Evolutionary conservation across 2,888 invertebrate genomes (phyloP).

Genomic region (Torymus aiolomorphi): DNA sequence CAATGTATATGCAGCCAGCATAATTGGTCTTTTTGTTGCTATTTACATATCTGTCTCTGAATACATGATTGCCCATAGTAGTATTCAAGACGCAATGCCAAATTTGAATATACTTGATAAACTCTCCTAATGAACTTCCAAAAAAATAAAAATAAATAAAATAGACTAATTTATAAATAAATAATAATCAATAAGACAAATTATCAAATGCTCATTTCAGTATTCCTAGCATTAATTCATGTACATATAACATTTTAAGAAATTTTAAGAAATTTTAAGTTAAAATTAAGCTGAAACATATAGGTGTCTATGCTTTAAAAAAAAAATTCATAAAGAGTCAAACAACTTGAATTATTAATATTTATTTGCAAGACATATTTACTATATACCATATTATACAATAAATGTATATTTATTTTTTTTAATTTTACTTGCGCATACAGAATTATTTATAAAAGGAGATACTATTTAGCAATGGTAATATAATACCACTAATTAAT

Average conservation of each 20-base stretch:
- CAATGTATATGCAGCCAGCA: constrained; percentile 85
- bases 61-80: constrained; percentile 79
- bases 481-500: constrained; percentile 20
- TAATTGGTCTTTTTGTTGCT: constrained; percentile 88
- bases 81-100: constrained; percentile 67
- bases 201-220: constrained; percentile 25
- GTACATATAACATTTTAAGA: too few relatives aligned
- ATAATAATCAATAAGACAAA: constrained; percentile 27
- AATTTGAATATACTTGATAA: constrained; percentile 63
- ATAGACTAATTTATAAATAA: constrained; percentile 28
- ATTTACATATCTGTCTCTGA: constrained; percentile 91
- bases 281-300: too few relatives aligned
- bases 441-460: constrained; percentile 43
- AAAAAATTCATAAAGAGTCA: constrained; percentile 12
- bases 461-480: constrained; percentile 12
- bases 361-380: constrained; percentile 43
- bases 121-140: constrained; percentile 39
- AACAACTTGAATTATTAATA: constrained; percentile 18
- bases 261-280: too few relatives aligned
- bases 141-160: neutral
- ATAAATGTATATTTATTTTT: constrained; percentile 26
- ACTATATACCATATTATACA: constrained; percentile 23
- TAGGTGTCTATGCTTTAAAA: too few relatives aligned
- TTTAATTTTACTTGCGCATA: constrained; percentile 18
- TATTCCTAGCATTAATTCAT: constrained; percentile 21